These are phyloP conservation scores for Datnioides undecimradiatus DNA, from an alignment of 2,113 vertebrate species.

Conservation along the genomic window DNA sequence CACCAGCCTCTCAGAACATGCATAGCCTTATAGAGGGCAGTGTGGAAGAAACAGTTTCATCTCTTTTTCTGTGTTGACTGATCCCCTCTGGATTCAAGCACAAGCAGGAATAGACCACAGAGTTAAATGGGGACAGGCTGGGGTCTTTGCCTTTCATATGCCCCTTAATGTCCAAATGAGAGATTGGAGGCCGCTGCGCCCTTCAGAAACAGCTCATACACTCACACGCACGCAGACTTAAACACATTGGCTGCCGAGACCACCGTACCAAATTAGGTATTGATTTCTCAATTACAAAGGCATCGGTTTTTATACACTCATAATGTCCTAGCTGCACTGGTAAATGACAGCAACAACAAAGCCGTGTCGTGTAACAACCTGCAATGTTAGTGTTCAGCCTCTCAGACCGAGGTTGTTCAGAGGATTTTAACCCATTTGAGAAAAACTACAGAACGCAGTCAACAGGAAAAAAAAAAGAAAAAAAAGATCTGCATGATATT, in stretches of 20 bases:
- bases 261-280: conserved; percentile 82
- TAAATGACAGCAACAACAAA: conserved; percentile 76
- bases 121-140: conserved; percentile 53
- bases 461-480: too few species aligned
- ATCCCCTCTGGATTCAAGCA: conserved; percentile 34
- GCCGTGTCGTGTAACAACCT: conserved; percentile 67
- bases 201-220: conserved; percentile 62
- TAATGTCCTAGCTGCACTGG: conserved; percentile 72
- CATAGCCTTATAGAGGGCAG: not conserved
- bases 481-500: not conserved
- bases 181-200: conserved; percentile 56
- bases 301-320: conserved; percentile 68
- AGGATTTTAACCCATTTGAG: conserved; percentile 32
- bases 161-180: conserved; percentile 71
- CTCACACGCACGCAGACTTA: conserved; percentile 54
- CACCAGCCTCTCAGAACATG: not conserved
- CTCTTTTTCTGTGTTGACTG: conserved; percentile 8
- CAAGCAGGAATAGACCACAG: conserved; percentile 40
- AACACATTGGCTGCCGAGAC: conserved; percentile 67
- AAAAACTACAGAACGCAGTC: not conserved
- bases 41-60: conserved; percentile 9
- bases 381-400: conserved; percentile 46
- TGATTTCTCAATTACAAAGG: conserved; percentile 83
- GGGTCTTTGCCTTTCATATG: conserved; percentile 70
- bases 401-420: conserved; percentile 18